Percentiles rank a stretch among this genome's conserved stretches.
Evolutionary conservation across 2,113 vertebrate genomes (phyloP).

Genomic region (Dromiciops gliroides): DNA sequence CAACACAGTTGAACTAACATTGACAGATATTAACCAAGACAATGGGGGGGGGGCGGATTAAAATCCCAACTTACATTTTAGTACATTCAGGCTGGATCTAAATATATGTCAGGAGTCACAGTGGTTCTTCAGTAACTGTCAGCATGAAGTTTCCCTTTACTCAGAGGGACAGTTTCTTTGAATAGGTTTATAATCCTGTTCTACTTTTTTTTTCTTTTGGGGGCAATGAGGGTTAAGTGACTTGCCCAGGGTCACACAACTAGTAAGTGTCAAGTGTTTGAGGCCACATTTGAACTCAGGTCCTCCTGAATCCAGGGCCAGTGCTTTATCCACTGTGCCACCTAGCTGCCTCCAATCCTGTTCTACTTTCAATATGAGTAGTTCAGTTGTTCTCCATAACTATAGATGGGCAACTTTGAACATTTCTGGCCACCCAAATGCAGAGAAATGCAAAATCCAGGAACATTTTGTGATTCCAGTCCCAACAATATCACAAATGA

Average conservation of each 20-base stretch:
- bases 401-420: neutral
- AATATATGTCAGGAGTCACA: neutral
- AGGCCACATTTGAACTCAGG: no score
- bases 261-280: neutral
- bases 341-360: no score
- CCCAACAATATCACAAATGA: neutral
- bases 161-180: neutral
- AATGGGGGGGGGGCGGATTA: neutral
- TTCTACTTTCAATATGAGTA: neutral
- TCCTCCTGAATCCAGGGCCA: no score
- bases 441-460: neutral
- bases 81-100: neutral
- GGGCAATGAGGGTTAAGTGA: no score
- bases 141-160: neutral
- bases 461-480: neutral
- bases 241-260: no score
- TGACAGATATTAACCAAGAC: neutral
- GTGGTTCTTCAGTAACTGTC: neutral
- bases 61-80: neutral
- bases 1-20: neutral
- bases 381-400: neutral
- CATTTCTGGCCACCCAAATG: no score
- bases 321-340: no score
- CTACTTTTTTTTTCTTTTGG: no score
- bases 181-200: neutral